These are phyloP conservation scores for Zaprionus lineosus DNA, from an alignment of 2,888 invertebrate genomes.

Conservation along the genomic window DNA sequence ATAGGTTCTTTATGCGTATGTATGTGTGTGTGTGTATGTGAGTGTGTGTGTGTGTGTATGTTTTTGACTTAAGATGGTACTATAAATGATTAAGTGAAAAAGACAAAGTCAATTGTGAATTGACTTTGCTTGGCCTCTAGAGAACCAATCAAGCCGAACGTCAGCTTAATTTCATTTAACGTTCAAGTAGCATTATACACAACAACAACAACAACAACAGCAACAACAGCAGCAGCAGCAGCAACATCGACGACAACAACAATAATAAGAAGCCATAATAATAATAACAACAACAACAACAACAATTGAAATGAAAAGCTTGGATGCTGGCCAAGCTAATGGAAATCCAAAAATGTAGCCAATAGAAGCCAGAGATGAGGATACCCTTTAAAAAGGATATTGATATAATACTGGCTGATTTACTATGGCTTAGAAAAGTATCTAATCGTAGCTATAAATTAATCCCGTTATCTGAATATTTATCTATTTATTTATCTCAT, in stretches of 20 bases:
- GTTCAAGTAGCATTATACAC: conserved; percentile 67
- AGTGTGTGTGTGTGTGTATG: conserved; percentile 15
- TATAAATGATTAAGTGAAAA: conserved; percentile 68
- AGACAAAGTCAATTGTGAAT: conserved; percentile 67
- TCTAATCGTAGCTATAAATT: no score
- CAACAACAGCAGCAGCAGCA: conserved; percentile 23
- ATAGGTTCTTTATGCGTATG: conserved; percentile 23
- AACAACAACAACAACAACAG: conserved; percentile 33
- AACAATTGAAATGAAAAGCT: neutral
- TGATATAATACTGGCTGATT: no score
- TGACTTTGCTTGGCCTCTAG: conserved; percentile 64
- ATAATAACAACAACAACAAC: conserved; percentile 10
- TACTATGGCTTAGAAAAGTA: no score
- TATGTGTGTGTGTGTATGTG: conserved; percentile 20
- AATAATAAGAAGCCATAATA: neutral
- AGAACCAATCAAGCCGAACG: conserved; percentile 73
- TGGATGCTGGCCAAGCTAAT: conserved; percentile 21
- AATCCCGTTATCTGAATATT: no score
- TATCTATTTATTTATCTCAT: no score
- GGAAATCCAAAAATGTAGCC: neutral
- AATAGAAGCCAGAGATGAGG: neutral
- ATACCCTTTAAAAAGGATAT: no score
- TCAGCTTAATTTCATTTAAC: conserved; percentile 73
- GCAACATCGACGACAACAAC: conserved; percentile 9
- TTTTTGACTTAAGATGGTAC: conserved; percentile 46